These are phyloP conservation scores for Apodemia duryi DNA, from an alignment of 2,888 invertebrate species.

Conservation along the genomic window DNA sequence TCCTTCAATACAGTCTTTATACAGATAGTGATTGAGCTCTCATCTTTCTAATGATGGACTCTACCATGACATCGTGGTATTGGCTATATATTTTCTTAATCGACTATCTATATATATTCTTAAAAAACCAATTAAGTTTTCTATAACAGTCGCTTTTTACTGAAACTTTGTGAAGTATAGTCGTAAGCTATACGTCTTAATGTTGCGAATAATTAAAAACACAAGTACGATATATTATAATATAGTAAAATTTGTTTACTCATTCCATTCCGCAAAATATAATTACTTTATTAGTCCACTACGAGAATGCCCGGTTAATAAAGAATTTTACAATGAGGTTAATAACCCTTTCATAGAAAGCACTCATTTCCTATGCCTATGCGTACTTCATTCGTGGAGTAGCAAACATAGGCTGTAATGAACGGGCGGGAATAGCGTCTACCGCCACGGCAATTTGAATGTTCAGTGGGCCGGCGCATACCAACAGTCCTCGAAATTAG, in stretches of 20 bases:
- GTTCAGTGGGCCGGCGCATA: slow-evolving; percentile 63
- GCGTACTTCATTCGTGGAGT: slow-evolving; percentile 53
- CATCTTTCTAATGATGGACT: no score
- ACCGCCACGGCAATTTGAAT: slow-evolving; percentile 67
- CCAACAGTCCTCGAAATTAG: slow-evolving; percentile 66
- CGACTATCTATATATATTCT: no score
- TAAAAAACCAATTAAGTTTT: no score
- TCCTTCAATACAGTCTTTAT: no score
- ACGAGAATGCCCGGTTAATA: slow-evolving; percentile 32
- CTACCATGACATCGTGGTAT: no score
- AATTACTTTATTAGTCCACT: slow-evolving; percentile 18
- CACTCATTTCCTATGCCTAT: slow-evolving; percentile 52
- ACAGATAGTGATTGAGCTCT: no score
- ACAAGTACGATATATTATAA: neutral
- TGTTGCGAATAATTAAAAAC: neutral
- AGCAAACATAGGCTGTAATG: slow-evolving; percentile 61
- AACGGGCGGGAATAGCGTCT: slow-evolving; percentile 49
- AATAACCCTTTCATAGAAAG: slow-evolving; percentile 51
- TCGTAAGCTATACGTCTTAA: neutral
- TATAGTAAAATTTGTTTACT: neutral
- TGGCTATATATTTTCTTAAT: no score
- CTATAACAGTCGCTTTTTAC: no score
- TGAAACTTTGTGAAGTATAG: no score
- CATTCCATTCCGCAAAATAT: slow-evolving; percentile 9
- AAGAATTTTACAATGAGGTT: slow-evolving; percentile 39